phyloP scores from a whole-genome alignment of 2,888 invertebrate genomes.

The Melangyna quadrimaculata region DNA sequence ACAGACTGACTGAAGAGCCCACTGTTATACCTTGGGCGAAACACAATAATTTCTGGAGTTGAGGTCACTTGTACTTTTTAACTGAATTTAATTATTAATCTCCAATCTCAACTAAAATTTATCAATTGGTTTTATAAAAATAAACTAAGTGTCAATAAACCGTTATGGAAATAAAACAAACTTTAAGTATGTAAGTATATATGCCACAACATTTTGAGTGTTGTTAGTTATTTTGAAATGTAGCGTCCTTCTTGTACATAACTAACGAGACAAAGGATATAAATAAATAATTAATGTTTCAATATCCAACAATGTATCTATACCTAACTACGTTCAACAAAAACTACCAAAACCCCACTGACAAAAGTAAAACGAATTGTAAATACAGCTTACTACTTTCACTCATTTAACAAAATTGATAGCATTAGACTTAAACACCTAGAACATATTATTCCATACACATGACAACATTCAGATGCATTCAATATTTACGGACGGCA shows the following conservation, averaged over 20 bases:
- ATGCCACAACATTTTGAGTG: not conserved
- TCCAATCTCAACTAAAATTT: not conserved
- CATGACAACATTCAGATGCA: slow-evolving; percentile 74
- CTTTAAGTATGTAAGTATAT: too few relatives aligned
- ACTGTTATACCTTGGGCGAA: too few relatives aligned
- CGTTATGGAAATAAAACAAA: not conserved
- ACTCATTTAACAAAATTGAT: slow-evolving; percentile 38
- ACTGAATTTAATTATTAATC: too few relatives aligned
- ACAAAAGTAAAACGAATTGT: slow-evolving; percentile 42
- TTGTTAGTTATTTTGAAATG: not conserved
- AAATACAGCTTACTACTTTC: slow-evolving; percentile 52
- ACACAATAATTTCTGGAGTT: too few relatives aligned
- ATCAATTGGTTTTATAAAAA: not conserved
- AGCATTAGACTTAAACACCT: slow-evolving; percentile 56
- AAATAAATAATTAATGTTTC: not conserved
- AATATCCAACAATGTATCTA: not conserved
- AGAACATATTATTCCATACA: slow-evolving; percentile 69
- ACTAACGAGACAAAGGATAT: not conserved
- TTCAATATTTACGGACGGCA: slow-evolving; percentile 79
- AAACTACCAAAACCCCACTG: slow-evolving; percentile 9
- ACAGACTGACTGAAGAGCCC: too few relatives aligned
- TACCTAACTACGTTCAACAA: slow-evolving; percentile 24
- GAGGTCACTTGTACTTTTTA: too few relatives aligned
- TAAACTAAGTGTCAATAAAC: not conserved
- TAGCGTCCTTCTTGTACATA: slow-evolving; percentile 4